Conservation (phyloP, 2,797 vertebrate species). For the Luscinia megarhynchos region DNA sequence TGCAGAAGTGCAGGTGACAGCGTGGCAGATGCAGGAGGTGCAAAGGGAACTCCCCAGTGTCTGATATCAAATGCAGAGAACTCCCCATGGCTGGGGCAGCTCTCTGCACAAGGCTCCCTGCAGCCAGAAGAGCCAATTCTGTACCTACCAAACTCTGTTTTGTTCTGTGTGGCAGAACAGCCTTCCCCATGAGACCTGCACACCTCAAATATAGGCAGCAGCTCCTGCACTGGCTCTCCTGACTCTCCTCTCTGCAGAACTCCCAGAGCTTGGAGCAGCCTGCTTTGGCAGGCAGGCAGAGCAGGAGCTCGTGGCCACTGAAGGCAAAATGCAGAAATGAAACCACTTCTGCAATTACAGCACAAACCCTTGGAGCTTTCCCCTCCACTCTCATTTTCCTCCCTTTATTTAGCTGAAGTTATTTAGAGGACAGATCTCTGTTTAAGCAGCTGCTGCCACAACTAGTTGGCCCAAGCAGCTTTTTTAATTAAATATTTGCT, state of each 20-base stretch:
- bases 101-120: accelerated
- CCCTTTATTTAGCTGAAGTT: conserved; percentile 52
- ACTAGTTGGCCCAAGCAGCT: not conserved
- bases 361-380: conserved; percentile 15
- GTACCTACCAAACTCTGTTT: not conserved
- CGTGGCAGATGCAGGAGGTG: accelerated
- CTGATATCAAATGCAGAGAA: not conserved
- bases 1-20: not conserved
- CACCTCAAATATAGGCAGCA: accelerated
- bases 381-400: not conserved
- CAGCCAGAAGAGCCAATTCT: not conserved
- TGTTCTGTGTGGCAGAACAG: not conserved
- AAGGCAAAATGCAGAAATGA: not conserved
- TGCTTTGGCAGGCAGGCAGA: not conserved
- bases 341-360: not conserved
- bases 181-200: accelerated
- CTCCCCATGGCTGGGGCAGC: not conserved
- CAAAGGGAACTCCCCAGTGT: not conserved
- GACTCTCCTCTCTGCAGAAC: not conserved
- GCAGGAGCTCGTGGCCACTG: not conserved
- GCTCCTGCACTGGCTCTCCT: accelerated
- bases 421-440: conserved; percentile 66
- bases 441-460: conserved; percentile 74
- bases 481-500: conserved; percentile 76
- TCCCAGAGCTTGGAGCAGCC: not conserved